A percentile compares a stretch with the other conserved stretches of the same genome.
phyloP scores from a whole-genome alignment of 2,888 invertebrate genomes.

The Dynastes grantii region DNA sequence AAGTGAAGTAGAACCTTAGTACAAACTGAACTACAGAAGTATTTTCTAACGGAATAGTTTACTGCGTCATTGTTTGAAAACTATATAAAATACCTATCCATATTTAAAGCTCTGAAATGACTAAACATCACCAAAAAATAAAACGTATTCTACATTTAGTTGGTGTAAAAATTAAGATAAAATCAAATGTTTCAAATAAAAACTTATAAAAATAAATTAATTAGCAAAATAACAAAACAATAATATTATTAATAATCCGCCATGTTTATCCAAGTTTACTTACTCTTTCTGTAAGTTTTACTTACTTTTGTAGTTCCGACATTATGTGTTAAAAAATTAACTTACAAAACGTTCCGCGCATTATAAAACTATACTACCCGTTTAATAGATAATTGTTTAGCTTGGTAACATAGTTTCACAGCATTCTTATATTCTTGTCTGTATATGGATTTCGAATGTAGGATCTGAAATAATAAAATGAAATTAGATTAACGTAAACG shows the following conservation, averaged over 20 bases:
- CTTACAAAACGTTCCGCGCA: slow-evolving; percentile 30
- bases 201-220: slow-evolving; percentile 45
- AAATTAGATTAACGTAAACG: neutral
- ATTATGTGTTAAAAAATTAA: slow-evolving; percentile 24
- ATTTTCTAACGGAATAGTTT: neutral
- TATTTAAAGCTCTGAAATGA: slow-evolving; percentile 39
- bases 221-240: slow-evolving; percentile 34
- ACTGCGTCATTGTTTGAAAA: slow-evolving; percentile 22
- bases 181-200: slow-evolving; percentile 39
- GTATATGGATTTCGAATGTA: slow-evolving; percentile 80
- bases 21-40: too few species aligned
- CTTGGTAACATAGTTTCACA: slow-evolving; percentile 68
- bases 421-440: slow-evolving; percentile 78
- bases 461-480: slow-evolving; percentile 72
- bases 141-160: neutral
- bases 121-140: slow-evolving; percentile 41
- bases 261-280: neutral
- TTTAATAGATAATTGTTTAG: slow-evolving; percentile 43
- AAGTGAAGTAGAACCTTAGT: too few species aligned
- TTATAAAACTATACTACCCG: slow-evolving; percentile 51
- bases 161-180: slow-evolving; percentile 37
- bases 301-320: neutral
- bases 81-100: slow-evolving; percentile 32
- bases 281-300: slow-evolving; percentile 18
- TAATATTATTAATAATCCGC: slow-evolving; percentile 10